Percentiles rank a stretch among this genome's conserved stretches.
Evolutionary conservation across 2,113 vertebrate species (phyloP).

Genomic region (Hyla sarda): DNA sequence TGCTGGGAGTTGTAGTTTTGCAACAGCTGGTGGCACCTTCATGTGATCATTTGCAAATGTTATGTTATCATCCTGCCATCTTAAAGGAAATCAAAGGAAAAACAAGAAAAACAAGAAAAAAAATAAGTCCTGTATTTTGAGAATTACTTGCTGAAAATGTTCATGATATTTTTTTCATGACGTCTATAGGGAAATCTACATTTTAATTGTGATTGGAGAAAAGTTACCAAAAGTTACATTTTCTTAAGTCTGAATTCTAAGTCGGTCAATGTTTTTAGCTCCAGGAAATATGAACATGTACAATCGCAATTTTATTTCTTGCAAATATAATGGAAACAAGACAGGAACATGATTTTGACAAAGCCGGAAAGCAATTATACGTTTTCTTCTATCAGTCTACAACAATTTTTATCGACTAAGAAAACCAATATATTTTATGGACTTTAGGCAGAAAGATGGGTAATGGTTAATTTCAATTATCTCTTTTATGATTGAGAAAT

Average conservation of each 20-base stretch:
- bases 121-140: neutral
- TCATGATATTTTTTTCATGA: neutral
- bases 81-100: neutral
- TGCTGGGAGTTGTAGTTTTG: no score
- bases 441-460: conserved; percentile 41
- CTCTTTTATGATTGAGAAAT: conserved; percentile 12
- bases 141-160: neutral
- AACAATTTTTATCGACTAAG: conserved; percentile 21
- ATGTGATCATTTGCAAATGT: no score
- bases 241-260: neutral
- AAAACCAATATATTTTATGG: conserved; percentile 41
- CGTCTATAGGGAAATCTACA: neutral
- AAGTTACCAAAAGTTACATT: conserved; percentile 14
- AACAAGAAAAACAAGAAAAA: neutral
- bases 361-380: conserved; percentile 35
- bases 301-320: neutral
- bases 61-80: neutral
- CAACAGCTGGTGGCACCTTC: no score
- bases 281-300: conserved; percentile 2
- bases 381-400: conserved; percentile 26
- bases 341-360: conserved; percentile 38
- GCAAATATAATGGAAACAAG: conserved; percentile 31
- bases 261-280: conserved; percentile 21
- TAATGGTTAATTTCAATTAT: conserved; percentile 46
- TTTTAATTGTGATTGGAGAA: neutral